Conservation (phyloP, 2,888 invertebrate species). For the Pecten maximus region DNA sequence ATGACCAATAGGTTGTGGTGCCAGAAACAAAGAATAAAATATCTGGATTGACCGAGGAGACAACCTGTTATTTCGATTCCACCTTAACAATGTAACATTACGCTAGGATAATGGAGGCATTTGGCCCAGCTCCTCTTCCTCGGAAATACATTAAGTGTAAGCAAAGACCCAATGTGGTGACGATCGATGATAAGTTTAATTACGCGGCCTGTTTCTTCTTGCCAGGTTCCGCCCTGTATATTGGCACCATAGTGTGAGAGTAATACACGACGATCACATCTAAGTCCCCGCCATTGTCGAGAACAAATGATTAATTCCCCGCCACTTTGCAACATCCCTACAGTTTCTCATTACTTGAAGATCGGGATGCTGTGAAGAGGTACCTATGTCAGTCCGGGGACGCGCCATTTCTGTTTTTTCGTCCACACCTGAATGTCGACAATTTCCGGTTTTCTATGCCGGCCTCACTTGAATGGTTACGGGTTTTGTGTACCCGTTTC, state of each 20-base stretch:
- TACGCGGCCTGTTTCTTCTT: constrained; percentile 4
- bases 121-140: neutral
- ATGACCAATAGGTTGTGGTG: neutral
- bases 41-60: neutral
- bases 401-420: constrained; percentile 20
- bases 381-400: constrained; percentile 20
- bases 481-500: constrained; percentile 23
- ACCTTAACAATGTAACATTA: neutral
- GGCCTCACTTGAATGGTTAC: constrained; percentile 25
- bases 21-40: neutral
- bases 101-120: neutral
- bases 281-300: neutral
- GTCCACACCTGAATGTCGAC: constrained; percentile 26
- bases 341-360: constrained; percentile 21
- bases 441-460: constrained; percentile 21
- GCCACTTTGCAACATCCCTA: constrained; percentile 19
- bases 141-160: constrained; percentile 20
- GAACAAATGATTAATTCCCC: constrained; percentile 13
- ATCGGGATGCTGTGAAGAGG: constrained; percentile 28
- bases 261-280: constrained; percentile 19
- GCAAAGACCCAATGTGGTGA: neutral
- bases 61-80: neutral
- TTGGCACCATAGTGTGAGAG: neutral
- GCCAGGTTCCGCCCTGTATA: constrained; percentile 35
- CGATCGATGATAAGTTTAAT: constrained; percentile 30